Base-by-base conservation (phyloP, 2,888 invertebrate species). In the Pachycephus smyrnensis region DNA sequence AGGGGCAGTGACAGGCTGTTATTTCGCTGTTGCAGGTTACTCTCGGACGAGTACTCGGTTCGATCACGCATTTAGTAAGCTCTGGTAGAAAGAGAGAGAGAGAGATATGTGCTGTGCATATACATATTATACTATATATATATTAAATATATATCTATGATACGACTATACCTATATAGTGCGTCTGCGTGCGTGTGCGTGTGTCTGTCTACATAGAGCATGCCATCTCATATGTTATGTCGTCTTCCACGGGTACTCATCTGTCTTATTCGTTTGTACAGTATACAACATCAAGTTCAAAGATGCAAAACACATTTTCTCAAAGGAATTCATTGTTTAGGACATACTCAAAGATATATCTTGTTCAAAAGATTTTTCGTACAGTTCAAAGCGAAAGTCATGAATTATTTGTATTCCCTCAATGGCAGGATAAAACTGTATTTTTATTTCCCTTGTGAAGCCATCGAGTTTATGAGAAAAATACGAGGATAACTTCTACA, bases 31-130 rank as follows among this genome's bases (percentile, higher is more conserved):
- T 91, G 89, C 91, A 91, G 91, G 91, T 90, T 90, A 90, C 90
- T 90, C 89, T 88, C 90, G 90, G 90, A 91, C 90, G 90, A 90
- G 90, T 91, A 91, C 91, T 91, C 90, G 90, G 88, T 90, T 89
- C 90, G 90, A 90, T 88, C 91, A 90, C 91, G 91, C 88, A 91
- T 91, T 91, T 91, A 90, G 91, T 91, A 91, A 91, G 91, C 90
- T 90, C 88, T 88, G 84, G 86, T 89, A 89, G 88, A 90, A 86
- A 88, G 87, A 86, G 71, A 32, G 15, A 55, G 40, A 55, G 23
- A 9, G 40, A 0, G 55, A 23, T 82, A 86, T 78, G 78, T 79
- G 78, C 76, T 84, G 83, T 79, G 78, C 79, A 74, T 82, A 80
- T 76, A 77, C 76, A 71, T 77, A 79, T 40, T 69, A 79, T 80